A percentile compares a stretch with the other conserved stretches of the same genome.
Evolutionary conservation across 2,797 vertebrate species (phyloP).

Genomic region (Phoxinus dragarum): DNA sequence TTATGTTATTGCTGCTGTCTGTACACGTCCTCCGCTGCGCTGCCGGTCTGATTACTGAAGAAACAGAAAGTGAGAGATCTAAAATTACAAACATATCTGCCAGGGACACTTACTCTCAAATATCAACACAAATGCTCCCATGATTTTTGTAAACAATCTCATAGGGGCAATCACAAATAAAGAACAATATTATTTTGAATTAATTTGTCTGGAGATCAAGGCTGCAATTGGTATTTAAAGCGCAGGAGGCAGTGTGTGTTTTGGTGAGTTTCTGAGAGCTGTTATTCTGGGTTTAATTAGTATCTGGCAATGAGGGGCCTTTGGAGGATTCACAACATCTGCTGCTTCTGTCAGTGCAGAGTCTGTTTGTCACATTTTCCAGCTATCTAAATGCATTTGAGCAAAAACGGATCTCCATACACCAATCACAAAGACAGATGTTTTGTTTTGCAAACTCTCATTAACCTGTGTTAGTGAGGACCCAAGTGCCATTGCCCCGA

Average conservation of each 20-base stretch:
- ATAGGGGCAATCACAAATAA: background rate
- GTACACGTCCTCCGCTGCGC: background rate
- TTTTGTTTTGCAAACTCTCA: slow-evolving; percentile 36
- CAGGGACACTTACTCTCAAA: background rate
- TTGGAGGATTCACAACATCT: slow-evolving; percentile 57
- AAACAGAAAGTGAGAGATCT: slow-evolving; percentile 19
- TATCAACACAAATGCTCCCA: background rate
- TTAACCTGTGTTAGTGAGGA: slow-evolving; percentile 27
- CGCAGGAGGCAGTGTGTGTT: slow-evolving; percentile 47
- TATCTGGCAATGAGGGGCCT: slow-evolving; percentile 47
- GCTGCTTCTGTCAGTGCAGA: slow-evolving; percentile 33
- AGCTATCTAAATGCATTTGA: slow-evolving; percentile 11
- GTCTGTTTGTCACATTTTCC: slow-evolving; percentile 40
- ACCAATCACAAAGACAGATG: slow-evolving; percentile 44
- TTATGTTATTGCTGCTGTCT: background rate
- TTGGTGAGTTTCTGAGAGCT: slow-evolving; percentile 25
- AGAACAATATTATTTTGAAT: slow-evolving; percentile 16
- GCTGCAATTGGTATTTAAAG: slow-evolving; percentile 23
- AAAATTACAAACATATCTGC: slow-evolving; percentile 1
- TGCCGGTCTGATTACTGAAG: slow-evolving; percentile 11
- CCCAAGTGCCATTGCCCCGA: background rate
- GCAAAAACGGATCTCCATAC: slow-evolving; percentile 26
- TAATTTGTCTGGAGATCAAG: slow-evolving; percentile 22
- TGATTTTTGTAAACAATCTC: slow-evolving; percentile 1
- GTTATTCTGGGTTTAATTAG: slow-evolving; percentile 54